Evolutionary conservation across 1,140 invertebrate genomes (phyloP), one percentile per base, ranked within the genome.

Genomic region (Drosophila orena): DNA sequence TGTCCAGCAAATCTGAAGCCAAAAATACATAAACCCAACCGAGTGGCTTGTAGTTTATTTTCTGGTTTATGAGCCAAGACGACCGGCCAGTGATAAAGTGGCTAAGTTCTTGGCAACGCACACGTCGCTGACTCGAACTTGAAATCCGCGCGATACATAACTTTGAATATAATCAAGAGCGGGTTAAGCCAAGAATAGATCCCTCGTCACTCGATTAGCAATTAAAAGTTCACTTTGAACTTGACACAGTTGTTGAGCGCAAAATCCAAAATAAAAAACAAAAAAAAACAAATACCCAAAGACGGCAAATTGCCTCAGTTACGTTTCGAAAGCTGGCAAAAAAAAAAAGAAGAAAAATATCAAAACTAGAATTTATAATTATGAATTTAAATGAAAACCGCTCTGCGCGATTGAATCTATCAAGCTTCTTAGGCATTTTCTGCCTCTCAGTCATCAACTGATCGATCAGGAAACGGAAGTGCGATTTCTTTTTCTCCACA

Each of bases 391-490:
- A 70, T 64, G 57, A 46, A 49, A 77, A 65, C 35, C 40, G 72
- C 65, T 76, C 47, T 42, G 58, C 53, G 62, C 40, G 11, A 55
- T 55, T 49, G 62, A 40, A 55, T 49, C 65, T 40, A 70, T 70
- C 69, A 70, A 70, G 66, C 66, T 70, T 70, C 64, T 70, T 70
- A 57, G 64, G 64, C 66, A 70, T 57, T 75, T 62, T 69, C 78
- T 68, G 73, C 60, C 65, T 56, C 71, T 46, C 73, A 46, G 59
- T 80, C 69, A 47, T 52, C n/a, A 42, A 20, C 12, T 42, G 42
- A 22, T 65, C 75, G 83, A 88, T 89, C 79, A 83, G 83, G 83
- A 88, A 88, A 89, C 83, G 83, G 83, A 88, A 88, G 83, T 79
- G 27, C 57, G 73, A 79, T 68, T 72, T 70, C 42, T 66, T 65